Conservation (phyloP, 2,113 vertebrate species). For the Copsychus sechellarum region DNA sequence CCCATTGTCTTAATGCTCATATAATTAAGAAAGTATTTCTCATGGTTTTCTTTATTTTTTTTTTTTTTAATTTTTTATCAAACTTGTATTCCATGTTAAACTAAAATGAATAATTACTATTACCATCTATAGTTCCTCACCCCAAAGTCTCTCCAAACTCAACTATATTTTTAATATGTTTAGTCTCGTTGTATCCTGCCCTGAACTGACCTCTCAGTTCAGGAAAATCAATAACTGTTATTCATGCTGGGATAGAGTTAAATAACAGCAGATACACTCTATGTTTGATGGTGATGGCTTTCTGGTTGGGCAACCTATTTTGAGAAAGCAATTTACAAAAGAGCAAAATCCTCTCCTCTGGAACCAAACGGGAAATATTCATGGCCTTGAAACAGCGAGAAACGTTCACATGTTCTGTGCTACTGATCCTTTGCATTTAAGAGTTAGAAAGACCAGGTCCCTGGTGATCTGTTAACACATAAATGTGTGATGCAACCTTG, state of each 20-base stretch:
- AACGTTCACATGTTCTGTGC: not conserved
- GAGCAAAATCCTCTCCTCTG: not conserved
- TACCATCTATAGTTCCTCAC: not conserved
- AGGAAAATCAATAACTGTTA: not conserved
- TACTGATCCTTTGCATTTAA: not conserved
- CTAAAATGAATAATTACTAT: not conserved
- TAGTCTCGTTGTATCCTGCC: not conserved
- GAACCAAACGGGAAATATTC: not conserved
- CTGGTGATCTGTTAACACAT: not conserved
- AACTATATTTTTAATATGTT: not conserved
- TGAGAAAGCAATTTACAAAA: not conserved
- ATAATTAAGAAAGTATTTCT: not conserved
- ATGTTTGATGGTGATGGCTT: not conserved
- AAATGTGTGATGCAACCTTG: not conserved
- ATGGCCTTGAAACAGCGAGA: not conserved
- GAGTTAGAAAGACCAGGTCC: not conserved
- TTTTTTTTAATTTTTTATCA: not conserved
- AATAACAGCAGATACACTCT: not conserved
- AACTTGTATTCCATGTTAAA: not conserved
- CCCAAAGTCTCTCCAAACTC: not conserved
- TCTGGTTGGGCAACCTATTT: not conserved
- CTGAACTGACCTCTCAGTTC: not conserved
- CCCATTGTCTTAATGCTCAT: not conserved
- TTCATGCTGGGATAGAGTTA: not conserved
- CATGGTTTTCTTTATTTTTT: not conserved